Evolutionary conservation across 2,797 vertebrate genomes (phyloP), one percentile per base, ranked within the genome.

Genomic region (Pipistrellus nathusii): DNA sequence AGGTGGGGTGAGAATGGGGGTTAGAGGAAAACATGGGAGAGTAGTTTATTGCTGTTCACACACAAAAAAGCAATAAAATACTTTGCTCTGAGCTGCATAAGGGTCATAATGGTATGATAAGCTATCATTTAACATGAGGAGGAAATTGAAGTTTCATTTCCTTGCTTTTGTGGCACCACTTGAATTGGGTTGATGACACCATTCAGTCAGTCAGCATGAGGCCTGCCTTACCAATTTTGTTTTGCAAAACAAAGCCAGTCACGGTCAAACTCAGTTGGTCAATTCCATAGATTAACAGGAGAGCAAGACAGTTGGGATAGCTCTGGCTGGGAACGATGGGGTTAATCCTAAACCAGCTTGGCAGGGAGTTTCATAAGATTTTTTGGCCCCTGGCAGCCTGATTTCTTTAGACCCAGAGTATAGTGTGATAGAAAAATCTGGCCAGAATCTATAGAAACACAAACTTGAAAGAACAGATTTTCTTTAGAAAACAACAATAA

Each of bases 201-300:
- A 97, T 98, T 98, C 94, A 96, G 95, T 83, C 94, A 95, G 89
- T 81, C 98, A 97, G 98, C 94, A 8, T 97, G 97, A 96, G 95
- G 98, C 95, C 97, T 92, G 96, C 95, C 25, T 97, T 97, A 97
- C 97, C 96, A 97, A 98, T 95, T 98, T 97, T 96, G 96, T 93
- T 98, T 98, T 98, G 97, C 98, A 98, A 98, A 98, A 98, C 98
- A 98, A 98, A 98, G 98, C 96, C 96, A 98, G 97, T 97, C 98
- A 98, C 0, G 97, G 97, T 98, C 97, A 98, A 98, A 98, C 97
- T 97, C 97, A 93, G 94, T 95, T 97, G 97, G 93, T 96, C 96
- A 95, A 88, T 98, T 97, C 96, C 96, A 90, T 78, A 94, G 97
- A 98, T 97, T 98, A 94, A 96, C 95, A 62, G 93, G 93, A 95